Evolutionary conservation across 1,140 invertebrate genomes (phyloP).

Genomic region (Lucilia sericata): DNA sequence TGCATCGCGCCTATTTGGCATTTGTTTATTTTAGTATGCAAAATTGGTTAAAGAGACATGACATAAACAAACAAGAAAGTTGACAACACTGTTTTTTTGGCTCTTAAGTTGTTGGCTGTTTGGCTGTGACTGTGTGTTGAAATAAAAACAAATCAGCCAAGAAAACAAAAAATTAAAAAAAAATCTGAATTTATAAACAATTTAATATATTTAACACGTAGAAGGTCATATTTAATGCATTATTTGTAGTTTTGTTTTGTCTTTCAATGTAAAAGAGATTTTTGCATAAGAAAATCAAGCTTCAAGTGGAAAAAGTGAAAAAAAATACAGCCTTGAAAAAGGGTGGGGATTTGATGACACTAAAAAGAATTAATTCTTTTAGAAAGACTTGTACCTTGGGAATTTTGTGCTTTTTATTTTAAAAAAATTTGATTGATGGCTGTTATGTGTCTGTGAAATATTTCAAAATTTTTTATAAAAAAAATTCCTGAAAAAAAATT

Average conservation of each 20-base stretch:
- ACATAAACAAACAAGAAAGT: slow-evolving; percentile 40
- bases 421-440: slow-evolving; percentile 26
- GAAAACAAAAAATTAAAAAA: too few species aligned
- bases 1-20: slow-evolving; percentile 53
- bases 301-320: not conserved
- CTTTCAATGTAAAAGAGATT: not conserved
- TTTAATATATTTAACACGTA: slow-evolving; percentile 39
- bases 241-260: slow-evolving; percentile 9
- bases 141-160: not conserved
- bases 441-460: not conserved
- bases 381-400: not conserved
- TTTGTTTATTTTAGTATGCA: slow-evolving; percentile 59
- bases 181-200: not conserved
- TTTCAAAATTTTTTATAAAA: not conserved
- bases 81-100: slow-evolving; percentile 22
- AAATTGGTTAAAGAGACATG: slow-evolving; percentile 57
- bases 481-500: not conserved
- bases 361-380: not conserved
- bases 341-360: not conserved
- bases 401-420: not conserved
- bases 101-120: not conserved
- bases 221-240: slow-evolving; percentile 39
- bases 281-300: not conserved
- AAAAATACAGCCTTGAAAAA: slow-evolving; percentile 22
- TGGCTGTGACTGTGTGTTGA: not conserved